Base-by-base conservation (phyloP, 2,888 invertebrate species). In the Phyto melanocephala region DNA sequence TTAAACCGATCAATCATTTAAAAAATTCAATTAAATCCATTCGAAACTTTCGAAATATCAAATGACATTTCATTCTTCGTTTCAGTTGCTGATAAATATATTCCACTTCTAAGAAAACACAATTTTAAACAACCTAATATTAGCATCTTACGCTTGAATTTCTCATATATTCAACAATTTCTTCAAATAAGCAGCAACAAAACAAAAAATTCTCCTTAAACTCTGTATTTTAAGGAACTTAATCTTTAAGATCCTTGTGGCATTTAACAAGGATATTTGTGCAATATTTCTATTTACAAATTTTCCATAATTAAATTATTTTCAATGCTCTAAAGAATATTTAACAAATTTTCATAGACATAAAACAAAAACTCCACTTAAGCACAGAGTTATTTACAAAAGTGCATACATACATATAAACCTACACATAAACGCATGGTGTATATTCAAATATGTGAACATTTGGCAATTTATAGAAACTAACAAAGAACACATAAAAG, bases 311-410 rank as follows among this genome's bases (percentile, higher is more conserved):
- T 63, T 68, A 54, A 63, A 75, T 62, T 70, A 54, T 63, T 62
- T 52, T n/a, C 15, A 72, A 75, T 37, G 54, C 70, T 50, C 63
- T 24, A 45, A 33, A 45, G 74, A 65, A 78, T 75, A 78, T 78
- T 70, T 74, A 67, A 68, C 67, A 72, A 78, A 78, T 81, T 79
- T 75, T 70, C 70, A 52, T 54, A 45, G 15, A 50, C 15, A 17
- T 52, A 47, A 54, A 35, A 62, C 33, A 40, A 50, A 28, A 50
- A 60, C 33, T 47, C 6, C 17, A 20, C 37, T 17, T 70, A 20
- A 0, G 28, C 8, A 45, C 1, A 28, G 6, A 5, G 28, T 3
- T 28, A 24, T 1, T 11, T 17, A n/a, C 13, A 15, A n/a, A 62
- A 3, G 1, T 11, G 7, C 24, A 33, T 50, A 50, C n/a, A 35